Base-by-base conservation (phyloP, 2,888 invertebrate genomes). In the Latheticus oryzae region DNA sequence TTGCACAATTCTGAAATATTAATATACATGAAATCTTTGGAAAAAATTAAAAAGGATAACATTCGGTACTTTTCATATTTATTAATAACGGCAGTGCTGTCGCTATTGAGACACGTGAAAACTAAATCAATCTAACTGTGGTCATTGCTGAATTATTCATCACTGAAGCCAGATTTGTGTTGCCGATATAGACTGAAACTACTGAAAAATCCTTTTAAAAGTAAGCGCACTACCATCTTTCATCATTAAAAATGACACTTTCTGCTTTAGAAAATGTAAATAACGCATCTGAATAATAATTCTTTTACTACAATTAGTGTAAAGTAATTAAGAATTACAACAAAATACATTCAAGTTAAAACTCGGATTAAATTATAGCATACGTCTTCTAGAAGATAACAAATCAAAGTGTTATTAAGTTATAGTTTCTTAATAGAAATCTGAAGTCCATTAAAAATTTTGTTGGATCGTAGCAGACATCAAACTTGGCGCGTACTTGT, bases 361-460 rank as follows among this genome's bases (percentile, higher is more conserved):
- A n/a, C n/a, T n/a, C n/a, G n/a, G n/a, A n/a, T n/a, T n/a, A n/a
- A n/a, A n/a, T n/a, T n/a, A n/a, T n/a, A n/a, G n/a, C n/a, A n/a
- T n/a, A n/a, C n/a, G n/a, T n/a, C n/a, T n/a, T n/a, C n/a, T n/a
- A n/a, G n/a, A n/a, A n/a, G n/a, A n/a, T n/a, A n/a, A n/a, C n/a
- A n/a, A n/a, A n/a, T n/a, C n/a, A n/a, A n/a, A n/a, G n/a, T n/a
- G n/a, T 32, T 52, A 50, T 50, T 30, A 38, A 38, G 30, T 50
- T 50, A 50, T 37, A 37, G 50, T 50, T 37, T 50, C 38, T 50
- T 38, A 40, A 51, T 40, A 30, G 40, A 30, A 30, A 51, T 26
- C 40, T 30, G 26, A 24, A 28, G n/a, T n/a, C n/a, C 57, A 62
- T 64, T 60, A 62, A 63, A 62, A 65, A 65, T 63, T 60, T 55